A percentile compares a stretch with the other conserved stretches of the same genome.
These are phyloP conservation scores for Microcebus lehilahytsara DNA, from an alignment of 2,113 vertebrate species.

Conservation along the genomic window DNA sequence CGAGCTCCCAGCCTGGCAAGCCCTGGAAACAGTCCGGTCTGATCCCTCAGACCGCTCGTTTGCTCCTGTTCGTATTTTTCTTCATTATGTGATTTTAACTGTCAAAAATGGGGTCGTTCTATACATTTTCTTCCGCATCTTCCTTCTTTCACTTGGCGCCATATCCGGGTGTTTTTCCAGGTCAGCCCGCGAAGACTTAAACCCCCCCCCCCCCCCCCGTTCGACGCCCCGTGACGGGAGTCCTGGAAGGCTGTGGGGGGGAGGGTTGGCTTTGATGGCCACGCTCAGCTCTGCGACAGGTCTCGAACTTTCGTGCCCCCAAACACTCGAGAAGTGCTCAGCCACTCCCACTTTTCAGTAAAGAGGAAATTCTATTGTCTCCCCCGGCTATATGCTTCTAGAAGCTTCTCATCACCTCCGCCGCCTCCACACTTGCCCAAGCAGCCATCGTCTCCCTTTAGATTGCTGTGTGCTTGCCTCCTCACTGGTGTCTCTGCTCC, in stretches of 20 bases:
- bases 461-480: neutral
- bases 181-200: neutral
- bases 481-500: neutral
- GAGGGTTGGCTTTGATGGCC: neutral
- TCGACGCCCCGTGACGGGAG: accelerated
- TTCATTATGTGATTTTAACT: neutral
- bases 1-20: too few relatives aligned
- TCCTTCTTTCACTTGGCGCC: neutral
- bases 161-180: neutral
- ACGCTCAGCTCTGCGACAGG: neutral
- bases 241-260: neutral
- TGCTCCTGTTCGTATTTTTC: neutral
- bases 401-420: neutral
- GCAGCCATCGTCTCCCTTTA: neutral
- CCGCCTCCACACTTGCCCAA: accelerated
- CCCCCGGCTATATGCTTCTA: accelerated
- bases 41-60: neutral
- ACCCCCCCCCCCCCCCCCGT: too few relatives aligned
- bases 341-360: too few relatives aligned
- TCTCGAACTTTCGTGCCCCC: neutral
- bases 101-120: neutral
- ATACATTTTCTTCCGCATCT: neutral
- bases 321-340: neutral
- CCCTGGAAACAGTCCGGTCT: neutral
- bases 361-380: neutral